Percentiles rank a stretch among this genome's conserved stretches.
These are phyloP conservation scores for Drosophila hamatofila DNA, from an alignment of 2,888 invertebrate genomes.

Conservation along the genomic window DNA sequence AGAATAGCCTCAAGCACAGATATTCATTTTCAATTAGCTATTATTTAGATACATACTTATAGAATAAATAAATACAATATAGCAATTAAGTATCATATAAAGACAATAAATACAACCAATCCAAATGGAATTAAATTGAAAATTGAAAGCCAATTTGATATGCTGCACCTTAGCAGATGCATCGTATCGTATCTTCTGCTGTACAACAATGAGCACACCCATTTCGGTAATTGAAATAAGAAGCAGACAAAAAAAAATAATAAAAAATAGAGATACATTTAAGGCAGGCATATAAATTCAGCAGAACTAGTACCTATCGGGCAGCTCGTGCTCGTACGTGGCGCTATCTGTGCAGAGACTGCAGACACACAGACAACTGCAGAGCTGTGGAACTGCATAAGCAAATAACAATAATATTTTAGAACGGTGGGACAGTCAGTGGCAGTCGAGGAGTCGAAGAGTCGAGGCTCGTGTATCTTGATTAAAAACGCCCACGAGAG, in stretches of 20 bases:
- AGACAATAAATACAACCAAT: neutral
- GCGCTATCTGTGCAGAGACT: conserved; percentile 29
- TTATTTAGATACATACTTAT: no score
- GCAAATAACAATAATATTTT: conserved; percentile 67
- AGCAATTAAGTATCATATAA: neutral
- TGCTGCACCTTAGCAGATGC: conserved; percentile 20
- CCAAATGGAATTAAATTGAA: conserved; percentile 1
- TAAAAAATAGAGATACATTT: neutral
- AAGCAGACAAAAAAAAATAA: conserved; percentile 8
- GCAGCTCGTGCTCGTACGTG: conserved; percentile 6
- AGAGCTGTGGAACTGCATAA: conserved; percentile 45
- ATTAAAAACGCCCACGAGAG: conserved; percentile 67
- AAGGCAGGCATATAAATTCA: conserved; percentile 49
- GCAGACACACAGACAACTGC: conserved; percentile 13
- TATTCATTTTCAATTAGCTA: no score
- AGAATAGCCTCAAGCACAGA: no score
- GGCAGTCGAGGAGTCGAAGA: conserved; percentile 1
- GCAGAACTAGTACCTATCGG: conserved; percentile 12
- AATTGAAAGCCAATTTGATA: conserved; percentile 9
- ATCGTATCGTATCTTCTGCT: neutral
- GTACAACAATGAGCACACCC: conserved; percentile 53
- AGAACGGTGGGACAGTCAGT: conserved; percentile 32
- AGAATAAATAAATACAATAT: no score
- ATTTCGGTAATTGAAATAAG: conserved; percentile 62
- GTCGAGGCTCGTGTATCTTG: conserved; percentile 55